Conservation (phyloP, 2,797 vertebrate genomes). For the Scleropages formosus region DNA sequence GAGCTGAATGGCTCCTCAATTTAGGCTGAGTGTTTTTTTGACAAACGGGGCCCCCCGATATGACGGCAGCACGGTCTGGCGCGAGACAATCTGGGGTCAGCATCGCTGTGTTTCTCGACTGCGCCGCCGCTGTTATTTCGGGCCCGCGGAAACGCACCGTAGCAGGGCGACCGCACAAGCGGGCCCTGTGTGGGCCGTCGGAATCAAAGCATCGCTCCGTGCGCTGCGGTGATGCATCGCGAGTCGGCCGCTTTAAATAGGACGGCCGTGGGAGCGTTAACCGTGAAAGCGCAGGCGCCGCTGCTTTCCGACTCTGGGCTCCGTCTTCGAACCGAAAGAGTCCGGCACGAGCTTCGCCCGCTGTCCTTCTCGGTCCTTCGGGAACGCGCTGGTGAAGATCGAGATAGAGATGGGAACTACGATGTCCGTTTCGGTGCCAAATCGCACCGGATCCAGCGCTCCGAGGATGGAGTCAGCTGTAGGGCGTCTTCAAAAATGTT, state of each 20-base stretch:
- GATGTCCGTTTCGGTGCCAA: too few relatives aligned
- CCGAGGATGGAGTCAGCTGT: constrained; percentile 76
- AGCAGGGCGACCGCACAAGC: not conserved
- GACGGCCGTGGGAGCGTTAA: not conserved
- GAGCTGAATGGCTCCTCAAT: not conserved
- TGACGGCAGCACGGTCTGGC: not conserved
- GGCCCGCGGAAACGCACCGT: not conserved
- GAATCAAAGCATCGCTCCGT: not conserved
- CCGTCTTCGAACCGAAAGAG: too few relatives aligned
- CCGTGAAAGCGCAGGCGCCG: not conserved
- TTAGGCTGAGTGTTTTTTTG: constrained; percentile 7
- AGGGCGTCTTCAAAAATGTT: constrained; percentile 55
- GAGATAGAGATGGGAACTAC: too few relatives aligned
- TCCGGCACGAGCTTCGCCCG: too few relatives aligned
- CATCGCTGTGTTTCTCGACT: not conserved
- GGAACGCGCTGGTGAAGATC: too few relatives aligned
- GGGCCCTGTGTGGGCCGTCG: not conserved
- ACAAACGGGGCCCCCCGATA: not conserved
- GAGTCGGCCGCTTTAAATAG: not conserved
- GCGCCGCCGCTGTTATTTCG: not conserved
- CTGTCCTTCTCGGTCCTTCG: too few relatives aligned
- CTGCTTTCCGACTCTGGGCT: not conserved
- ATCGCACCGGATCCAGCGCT: too few relatives aligned
- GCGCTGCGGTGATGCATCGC: not conserved
- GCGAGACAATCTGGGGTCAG: not conserved